These are phyloP conservation scores for Acanthoscelides obtectus DNA, from an alignment of 2,888 invertebrate species.

Conservation along the genomic window DNA sequence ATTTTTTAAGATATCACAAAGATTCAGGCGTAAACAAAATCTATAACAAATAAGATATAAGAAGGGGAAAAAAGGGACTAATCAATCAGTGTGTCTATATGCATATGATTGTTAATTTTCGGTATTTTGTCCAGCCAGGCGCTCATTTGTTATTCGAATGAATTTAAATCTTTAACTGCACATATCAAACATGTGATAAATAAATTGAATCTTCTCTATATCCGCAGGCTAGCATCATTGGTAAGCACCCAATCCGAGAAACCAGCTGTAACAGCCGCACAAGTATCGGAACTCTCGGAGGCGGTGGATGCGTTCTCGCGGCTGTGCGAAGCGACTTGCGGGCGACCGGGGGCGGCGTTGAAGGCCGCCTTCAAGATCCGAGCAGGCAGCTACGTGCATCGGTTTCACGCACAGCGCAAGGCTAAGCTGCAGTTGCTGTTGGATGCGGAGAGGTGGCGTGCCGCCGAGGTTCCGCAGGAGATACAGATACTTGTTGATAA, in stretches of 20 bases:
- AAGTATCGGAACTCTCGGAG: slow-evolving; percentile 71
- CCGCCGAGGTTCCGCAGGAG: slow-evolving; percentile 84
- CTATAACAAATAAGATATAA: no score
- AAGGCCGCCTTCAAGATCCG: slow-evolving; percentile 80
- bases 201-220: no score
- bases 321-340: slow-evolving; percentile 68
- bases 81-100: no score
- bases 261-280: slow-evolving; percentile 67
- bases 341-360: slow-evolving; percentile 71
- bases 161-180: no score
- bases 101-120: no score
- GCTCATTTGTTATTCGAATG: no score
- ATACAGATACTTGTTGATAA: slow-evolving; percentile 77
- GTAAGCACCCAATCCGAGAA: slow-evolving; percentile 73
- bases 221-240: slow-evolving; percentile 72
- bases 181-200: no score
- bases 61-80: no score
- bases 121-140: no score
- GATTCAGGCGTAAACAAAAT: no score
- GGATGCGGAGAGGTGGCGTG: slow-evolving; percentile 91
- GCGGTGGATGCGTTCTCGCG: slow-evolving; percentile 76
- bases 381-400: slow-evolving; percentile 85
- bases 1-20: no score
- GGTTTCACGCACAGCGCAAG: slow-evolving; percentile 85
- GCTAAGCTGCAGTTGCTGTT: slow-evolving; percentile 78